Evolutionary conservation across 2,113 vertebrate species (phyloP), one percentile per base, ranked within the genome.

Genomic region (Shinisaurus crocodilurus): DNA sequence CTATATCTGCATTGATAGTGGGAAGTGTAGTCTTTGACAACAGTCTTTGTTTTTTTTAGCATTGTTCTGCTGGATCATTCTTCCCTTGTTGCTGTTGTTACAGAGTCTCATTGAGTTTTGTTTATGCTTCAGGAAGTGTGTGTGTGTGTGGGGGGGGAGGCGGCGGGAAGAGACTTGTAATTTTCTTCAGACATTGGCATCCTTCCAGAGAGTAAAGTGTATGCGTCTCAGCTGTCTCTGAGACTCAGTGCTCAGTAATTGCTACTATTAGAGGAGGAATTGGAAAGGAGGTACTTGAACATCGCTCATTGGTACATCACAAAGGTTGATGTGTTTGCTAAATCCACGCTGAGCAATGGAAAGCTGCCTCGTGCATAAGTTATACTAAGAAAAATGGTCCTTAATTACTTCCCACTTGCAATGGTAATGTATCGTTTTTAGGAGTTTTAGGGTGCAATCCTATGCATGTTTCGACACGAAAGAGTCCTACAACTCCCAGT

Each of bases 201-300:
- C 1, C 50, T 76, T 90, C 94, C 89, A 88, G 63, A 77, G 57
- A 87, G 75, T 76, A 90, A 1, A 85, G 88, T 80, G 84, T 92
- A 20, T 88, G 76, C 90, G 82, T 88, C 82, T 91, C 86, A 82
- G 1, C 89, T 69, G 70, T 88, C 87, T 57, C 65, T 85, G 91
- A 83, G 85, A 86, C 3, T 63, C 1, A 0, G 18, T 75, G 45
- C 86, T 89, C 77, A 0, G 1, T 92, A 90, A 87, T 79, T 8
- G 29, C 92, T 93, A 92, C 92, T 93, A 90, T 69, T 69, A 90
- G 93, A 92, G 63, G 70, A 86, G 69, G 48, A 43, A 25, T 88
- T 92, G 86, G 48, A 85, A 90, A 92, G 82, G 88, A 89, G 91
- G 89, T 77, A 87, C 60, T 84, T 91, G 69, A 45, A 54, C 65